These are phyloP conservation scores for Carassius auratus DNA, from an alignment of 2,113 vertebrate species.

Conservation along the genomic window DNA sequence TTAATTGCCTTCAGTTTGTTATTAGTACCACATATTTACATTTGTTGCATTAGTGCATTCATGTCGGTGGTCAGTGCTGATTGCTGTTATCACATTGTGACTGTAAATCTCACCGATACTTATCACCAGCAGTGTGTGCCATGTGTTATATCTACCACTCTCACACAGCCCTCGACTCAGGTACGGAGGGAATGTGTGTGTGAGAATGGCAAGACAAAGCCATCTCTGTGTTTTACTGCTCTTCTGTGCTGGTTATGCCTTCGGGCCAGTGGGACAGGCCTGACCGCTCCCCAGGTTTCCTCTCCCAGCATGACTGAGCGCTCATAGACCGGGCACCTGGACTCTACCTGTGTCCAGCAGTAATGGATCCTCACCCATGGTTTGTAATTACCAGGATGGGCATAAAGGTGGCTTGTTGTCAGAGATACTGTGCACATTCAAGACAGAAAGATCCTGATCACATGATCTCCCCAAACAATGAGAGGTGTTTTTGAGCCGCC, in stretches of 20 bases:
- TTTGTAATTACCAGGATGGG: constrained; percentile 83
- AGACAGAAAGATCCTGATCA: constrained; percentile 61
- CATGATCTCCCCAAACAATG: constrained; percentile 62
- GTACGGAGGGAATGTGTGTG: constrained; percentile 39
- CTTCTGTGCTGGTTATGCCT: constrained; percentile 72
- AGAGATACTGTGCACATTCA: constrained; percentile 76
- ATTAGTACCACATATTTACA: background rate
- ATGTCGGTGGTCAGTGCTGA: background rate
- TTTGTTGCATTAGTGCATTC: background rate
- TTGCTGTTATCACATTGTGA: constrained; percentile 41
- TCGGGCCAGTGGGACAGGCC: constrained; percentile 75
- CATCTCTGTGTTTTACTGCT: constrained; percentile 48
- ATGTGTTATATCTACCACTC: constrained; percentile 9
- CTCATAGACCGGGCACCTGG: constrained; percentile 68
- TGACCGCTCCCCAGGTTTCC: constrained; percentile 71
- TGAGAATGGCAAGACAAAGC: constrained; percentile 44
- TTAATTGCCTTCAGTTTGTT: background rate
- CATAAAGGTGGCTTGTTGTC: constrained; percentile 83
- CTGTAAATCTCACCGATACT: constrained; percentile 39
- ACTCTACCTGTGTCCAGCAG: constrained; percentile 69
- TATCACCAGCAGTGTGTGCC: constrained; percentile 40
- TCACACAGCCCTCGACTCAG: constrained; percentile 31
- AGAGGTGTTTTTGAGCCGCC: constrained; percentile 53
- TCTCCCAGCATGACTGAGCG: constrained; percentile 67
- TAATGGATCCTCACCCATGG: constrained; percentile 83